Evolutionary conservation across 2,797 vertebrate genomes (phyloP), one percentile per base, ranked within the genome.

Genomic region (Gallinago stenura): DNA sequence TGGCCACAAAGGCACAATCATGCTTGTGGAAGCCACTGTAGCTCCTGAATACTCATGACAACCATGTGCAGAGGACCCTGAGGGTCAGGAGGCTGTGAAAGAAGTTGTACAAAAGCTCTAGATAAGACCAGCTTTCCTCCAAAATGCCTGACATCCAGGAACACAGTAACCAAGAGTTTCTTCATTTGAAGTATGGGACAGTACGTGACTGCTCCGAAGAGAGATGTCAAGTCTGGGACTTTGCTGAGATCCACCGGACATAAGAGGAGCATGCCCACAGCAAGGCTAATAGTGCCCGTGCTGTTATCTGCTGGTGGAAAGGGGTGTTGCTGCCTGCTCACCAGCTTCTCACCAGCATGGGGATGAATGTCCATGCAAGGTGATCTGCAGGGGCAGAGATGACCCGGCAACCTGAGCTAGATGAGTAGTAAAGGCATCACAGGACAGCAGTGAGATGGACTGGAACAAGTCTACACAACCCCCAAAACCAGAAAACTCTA

Each of bases 261-360:
- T 0, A 2, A 77, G 13, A 5, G 8, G 12, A 45, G 3, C 15
- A 24, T 2, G 14, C 17, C 31, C 12, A 25, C 25, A 54, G 24
- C 33, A 16, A 30, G 13, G 51, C 51, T 54, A 60, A 28, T 4
- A 19, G 41, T 12, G 33, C 25, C 20, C 6, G 19, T 39, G 21
- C 39, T 31, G 37, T 50, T 62, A 53, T 3, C 41, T 58, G 57
- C 48, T 78, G 64, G 13, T 41, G 45, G 30, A 58, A 76, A 30
- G 22, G 12, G 6, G 19, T 39, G 45, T 5, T 58, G 35, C 51
- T 62, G 46, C 46, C 21, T 48, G 46, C 21, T 22, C 9, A 3
- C 24, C 41, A 46, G 57, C 43, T 25, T 35, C 37, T 56, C n/a
- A 10, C n/a, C 28, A 19, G n/a, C 3, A 1, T 13, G 35, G 39